Percentiles rank a stretch among this genome's conserved stretches.
These are phyloP conservation scores for Yasuhikotakia modesta DNA, from an alignment of 2,797 vertebrate species.

Conservation along the genomic window DNA sequence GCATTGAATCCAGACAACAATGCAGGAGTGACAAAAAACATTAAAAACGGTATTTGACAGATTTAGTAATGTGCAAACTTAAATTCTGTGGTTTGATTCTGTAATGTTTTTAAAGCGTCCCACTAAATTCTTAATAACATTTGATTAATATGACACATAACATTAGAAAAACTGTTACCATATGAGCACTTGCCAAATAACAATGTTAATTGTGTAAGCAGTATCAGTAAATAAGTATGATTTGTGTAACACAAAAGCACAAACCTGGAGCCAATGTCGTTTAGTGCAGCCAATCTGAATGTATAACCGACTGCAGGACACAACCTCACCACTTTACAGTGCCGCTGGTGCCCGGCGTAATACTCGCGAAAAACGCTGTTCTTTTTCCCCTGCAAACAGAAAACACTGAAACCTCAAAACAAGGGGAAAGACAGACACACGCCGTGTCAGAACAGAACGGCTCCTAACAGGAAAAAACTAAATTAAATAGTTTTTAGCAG, in stretches of 20 bases:
- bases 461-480: conserved; percentile 11
- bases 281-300: conserved; percentile 92
- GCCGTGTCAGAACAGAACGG: background rate
- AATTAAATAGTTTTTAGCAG: background rate
- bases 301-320: conserved; percentile 92
- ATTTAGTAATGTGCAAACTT: too few relatives aligned
- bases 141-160: too few relatives aligned
- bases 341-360: conserved; percentile 93
- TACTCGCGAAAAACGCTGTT: conserved; percentile 94
- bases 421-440: background rate
- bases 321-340: conserved; percentile 90
- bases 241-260: too few relatives aligned
- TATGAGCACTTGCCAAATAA: too few relatives aligned
- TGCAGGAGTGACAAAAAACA: too few relatives aligned
- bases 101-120: too few relatives aligned
- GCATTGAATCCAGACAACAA: too few relatives aligned
- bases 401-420: background rate
- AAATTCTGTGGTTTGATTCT: too few relatives aligned
- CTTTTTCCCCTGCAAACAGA: conserved; percentile 86
- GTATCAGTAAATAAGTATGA: background rate
- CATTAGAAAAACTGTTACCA: too few relatives aligned
- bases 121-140: too few relatives aligned
- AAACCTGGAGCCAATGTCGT: conserved; percentile 93
- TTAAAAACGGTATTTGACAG: too few relatives aligned
- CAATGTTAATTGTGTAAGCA: too few relatives aligned